These are phyloP conservation scores for Gobio gobio DNA, from an alignment of 2,113 vertebrate species.

Conservation along the genomic window DNA sequence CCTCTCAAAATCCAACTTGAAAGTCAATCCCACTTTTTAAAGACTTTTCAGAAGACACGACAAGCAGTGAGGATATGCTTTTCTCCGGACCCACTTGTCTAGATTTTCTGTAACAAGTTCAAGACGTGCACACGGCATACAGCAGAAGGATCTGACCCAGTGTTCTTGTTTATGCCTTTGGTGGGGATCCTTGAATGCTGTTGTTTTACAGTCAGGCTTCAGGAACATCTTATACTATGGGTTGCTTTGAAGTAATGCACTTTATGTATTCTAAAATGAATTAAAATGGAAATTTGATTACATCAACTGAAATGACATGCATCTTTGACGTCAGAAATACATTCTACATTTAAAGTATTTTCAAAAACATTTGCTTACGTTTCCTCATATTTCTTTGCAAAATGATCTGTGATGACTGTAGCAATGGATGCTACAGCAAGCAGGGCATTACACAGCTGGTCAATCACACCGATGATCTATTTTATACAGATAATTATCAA, in stretches of 20 bases:
- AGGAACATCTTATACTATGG: background rate
- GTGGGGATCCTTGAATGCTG: slow-evolving; percentile 46
- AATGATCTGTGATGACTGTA: background rate
- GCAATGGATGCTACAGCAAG: background rate
- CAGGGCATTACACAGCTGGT: background rate
- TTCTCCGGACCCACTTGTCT: slow-evolving; percentile 33
- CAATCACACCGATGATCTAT: background rate
- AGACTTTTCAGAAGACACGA: slow-evolving; percentile 68
- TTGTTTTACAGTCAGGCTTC: slow-evolving; percentile 37
- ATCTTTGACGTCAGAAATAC: slow-evolving; percentile 1
- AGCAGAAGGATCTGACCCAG: slow-evolving; percentile 47
- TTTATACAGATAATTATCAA: background rate
- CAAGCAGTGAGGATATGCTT: slow-evolving; percentile 52
- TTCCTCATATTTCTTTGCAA: slow-evolving; percentile 27
- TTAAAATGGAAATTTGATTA: slow-evolving; percentile 3
- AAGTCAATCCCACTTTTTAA: slow-evolving; percentile 69
- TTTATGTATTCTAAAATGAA: background rate
- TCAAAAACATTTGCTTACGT: background rate
- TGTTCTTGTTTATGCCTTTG: slow-evolving; percentile 10
- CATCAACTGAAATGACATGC: background rate
- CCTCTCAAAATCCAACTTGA: slow-evolving; percentile 71
- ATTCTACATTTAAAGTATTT: background rate
- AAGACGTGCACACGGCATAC: slow-evolving; percentile 56
- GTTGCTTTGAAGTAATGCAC: background rate
- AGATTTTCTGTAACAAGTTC: slow-evolving; percentile 62